Base-by-base conservation (phyloP, 2,797 vertebrate genomes). In the Poeciliopsis turneri region DNA sequence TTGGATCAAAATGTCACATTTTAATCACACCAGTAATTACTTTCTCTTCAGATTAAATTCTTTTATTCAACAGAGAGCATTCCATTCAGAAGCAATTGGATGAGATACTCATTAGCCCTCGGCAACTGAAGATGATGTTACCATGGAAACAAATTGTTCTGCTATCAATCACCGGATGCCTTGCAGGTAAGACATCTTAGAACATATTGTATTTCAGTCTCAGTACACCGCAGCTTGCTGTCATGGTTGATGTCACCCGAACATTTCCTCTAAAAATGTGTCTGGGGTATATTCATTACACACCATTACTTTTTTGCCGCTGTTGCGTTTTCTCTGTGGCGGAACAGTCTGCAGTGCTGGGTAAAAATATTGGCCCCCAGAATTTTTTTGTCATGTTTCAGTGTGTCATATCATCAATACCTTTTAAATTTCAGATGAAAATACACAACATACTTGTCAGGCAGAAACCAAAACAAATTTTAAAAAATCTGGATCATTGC, bases 71-170 rank as follows among this genome's bases (percentile, higher is more conserved):
- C 92, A 86, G 92, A 92, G 92, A 95, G 87, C 83, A n/a, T 94
- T 92, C 82, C 90, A 84, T 92, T 96, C 94, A 93, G 93, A 92
- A 91, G 95, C 92, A 95, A 91, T 94, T 94, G 94, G 95, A 95
- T 92, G 94, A 95, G 93, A 95, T 92, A 92, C 92, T 81, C 92
- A 93, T 93, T 95, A 95, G 95, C 91, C 94, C 94, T 84, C 85
- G 92, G 95, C 86, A 92, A 89, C 94, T 95, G 95, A 97, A 97
- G 96, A 99, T 98, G 98, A 94, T 95, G 96, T 97, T 97, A 91
- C 96, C 96, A 96, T 98, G 97, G 98, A 97, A 96, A 97, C 97
- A 95, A 93, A 93, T 97, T 95, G 89, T 98, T 93, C 96, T 98
- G 91, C 93, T 97, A 89, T 96, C 95, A 80, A 93, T 98, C 95